These are phyloP conservation scores for Tipula unca DNA, from an alignment of 2,888 invertebrate genomes.

Conservation along the genomic window DNA sequence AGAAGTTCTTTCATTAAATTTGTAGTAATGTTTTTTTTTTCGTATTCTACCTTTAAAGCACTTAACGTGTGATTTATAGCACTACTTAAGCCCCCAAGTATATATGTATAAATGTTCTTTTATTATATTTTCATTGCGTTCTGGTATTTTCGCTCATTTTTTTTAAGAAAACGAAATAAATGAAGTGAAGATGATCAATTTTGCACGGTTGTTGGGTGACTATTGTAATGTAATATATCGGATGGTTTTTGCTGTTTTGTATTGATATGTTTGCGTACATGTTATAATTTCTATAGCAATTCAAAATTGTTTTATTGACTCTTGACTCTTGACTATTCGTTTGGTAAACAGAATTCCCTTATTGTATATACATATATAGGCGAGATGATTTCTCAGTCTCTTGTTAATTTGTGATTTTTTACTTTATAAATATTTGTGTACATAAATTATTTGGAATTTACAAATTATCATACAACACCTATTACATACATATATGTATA, in stretches of 20 bases:
- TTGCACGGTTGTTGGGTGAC: background rate
- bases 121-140: background rate
- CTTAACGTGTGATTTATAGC: slow-evolving; percentile 22
- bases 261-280: background rate
- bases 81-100: slow-evolving; percentile 21
- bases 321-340: background rate
- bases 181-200: slow-evolving; percentile 1
- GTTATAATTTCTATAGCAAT: background rate
- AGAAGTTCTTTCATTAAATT: background rate
- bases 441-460: background rate
- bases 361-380: too few species aligned
- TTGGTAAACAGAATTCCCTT: background rate
- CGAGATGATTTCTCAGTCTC: background rate
- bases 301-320: background rate
- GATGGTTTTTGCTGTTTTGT: background rate
- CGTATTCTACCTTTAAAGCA: slow-evolving; percentile 19
- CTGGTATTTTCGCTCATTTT: background rate
- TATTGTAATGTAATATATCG: background rate
- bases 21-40: background rate
- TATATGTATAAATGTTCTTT: background rate
- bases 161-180: background rate
- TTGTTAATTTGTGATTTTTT: background rate
- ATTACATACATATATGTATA: too few species aligned
- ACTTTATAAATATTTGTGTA: background rate
- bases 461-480: background rate